phyloP scores from a whole-genome alignment of 1,140 invertebrate species.

The Aphelinus atriplicis region DNA sequence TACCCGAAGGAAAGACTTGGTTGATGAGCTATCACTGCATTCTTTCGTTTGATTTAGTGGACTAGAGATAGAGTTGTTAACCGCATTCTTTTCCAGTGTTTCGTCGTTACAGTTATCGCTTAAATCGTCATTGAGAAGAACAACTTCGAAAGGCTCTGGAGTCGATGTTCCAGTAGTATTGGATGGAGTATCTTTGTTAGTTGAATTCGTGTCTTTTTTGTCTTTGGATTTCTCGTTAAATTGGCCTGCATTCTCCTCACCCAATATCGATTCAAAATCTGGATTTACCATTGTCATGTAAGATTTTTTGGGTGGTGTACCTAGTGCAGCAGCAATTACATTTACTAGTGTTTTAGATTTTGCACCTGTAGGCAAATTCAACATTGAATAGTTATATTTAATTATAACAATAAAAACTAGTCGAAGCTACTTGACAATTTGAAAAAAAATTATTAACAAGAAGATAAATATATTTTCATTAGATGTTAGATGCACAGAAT shows the following conservation, averaged over 20 bases:
- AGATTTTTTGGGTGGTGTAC: slow-evolving; percentile 11
- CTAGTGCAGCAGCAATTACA: neutral
- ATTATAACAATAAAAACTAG: too few relatives aligned
- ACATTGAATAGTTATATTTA: neutral
- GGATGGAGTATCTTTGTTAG: neutral
- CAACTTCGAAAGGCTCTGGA: slow-evolving; percentile 38
- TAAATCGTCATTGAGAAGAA: slow-evolving; percentile 35
- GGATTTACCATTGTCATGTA: slow-evolving; percentile 40
- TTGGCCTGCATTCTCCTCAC: slow-evolving; percentile 3
- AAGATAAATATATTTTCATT: too few relatives aligned
- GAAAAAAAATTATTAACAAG: too few relatives aligned
- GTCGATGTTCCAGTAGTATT: neutral
- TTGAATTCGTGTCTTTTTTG: neutral
- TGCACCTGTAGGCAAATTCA: neutral
- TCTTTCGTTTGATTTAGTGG: neutral
- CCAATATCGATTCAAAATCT: slow-evolving; percentile 30
- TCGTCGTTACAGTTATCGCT: slow-evolving; percentile 20
- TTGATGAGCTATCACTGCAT: neutral
- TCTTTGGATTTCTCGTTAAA: neutral
- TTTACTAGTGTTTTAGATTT: too few relatives aligned
- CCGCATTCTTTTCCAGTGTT: neutral
- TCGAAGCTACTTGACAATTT: too few relatives aligned
- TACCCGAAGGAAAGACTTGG: slow-evolving; percentile 35
- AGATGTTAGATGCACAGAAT: too few relatives aligned
- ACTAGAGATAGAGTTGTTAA: neutral